Evolutionary conservation across 2,113 vertebrate genomes (phyloP), one percentile per base, ranked within the genome.

Genomic region (Podiceps cristatus): DNA sequence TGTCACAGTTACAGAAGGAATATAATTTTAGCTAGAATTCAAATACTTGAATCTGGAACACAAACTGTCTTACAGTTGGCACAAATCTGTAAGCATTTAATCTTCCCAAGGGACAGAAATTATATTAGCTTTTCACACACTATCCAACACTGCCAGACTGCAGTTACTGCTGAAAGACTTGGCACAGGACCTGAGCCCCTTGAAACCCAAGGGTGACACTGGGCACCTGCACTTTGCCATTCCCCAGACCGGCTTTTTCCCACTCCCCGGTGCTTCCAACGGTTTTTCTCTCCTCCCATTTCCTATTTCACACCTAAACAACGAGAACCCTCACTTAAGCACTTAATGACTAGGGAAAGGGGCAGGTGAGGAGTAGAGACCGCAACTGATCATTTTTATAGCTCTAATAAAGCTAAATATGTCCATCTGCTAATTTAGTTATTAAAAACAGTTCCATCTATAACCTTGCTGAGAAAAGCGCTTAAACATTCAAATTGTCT

Each of bases 41-140:
- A 83, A 74, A 69, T 73, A 69, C 19, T 50, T 71, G 29, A 53
- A 91, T 74, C 56, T 27, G 8, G 74, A 93, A 82, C 55, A 66
- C 40, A 86, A 85, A 56, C 27, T 67, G 77, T 37, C 50, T 86
- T 87, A 58, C 9, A 86, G 55, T 5, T 73, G 75, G 76, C 63
- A 93, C n/a, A 74, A 78, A 95, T 45, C 67, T 84, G 71, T 18
- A 92, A 90, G 58, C 45, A 85, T 69, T 93, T 94, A 83, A 90
- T 94, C 75, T 92, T 88, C 55, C 64, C 58, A 24, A 91, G 75
- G 56, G 81, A 86, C 33, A 82, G 64, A 94, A 90, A 94, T 90
- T 83, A 24, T 56, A 82, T 59, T 79, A 88, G 63, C 29, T 90
- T 71, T 92, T 90, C 69, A 75, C 23, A 72, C 8, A 22, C 25